A percentile compares a stretch with the other conserved stretches of the same genome.
Conservation (phyloP, 2,113 vertebrate genomes). For the Barbus barbus region DNA sequence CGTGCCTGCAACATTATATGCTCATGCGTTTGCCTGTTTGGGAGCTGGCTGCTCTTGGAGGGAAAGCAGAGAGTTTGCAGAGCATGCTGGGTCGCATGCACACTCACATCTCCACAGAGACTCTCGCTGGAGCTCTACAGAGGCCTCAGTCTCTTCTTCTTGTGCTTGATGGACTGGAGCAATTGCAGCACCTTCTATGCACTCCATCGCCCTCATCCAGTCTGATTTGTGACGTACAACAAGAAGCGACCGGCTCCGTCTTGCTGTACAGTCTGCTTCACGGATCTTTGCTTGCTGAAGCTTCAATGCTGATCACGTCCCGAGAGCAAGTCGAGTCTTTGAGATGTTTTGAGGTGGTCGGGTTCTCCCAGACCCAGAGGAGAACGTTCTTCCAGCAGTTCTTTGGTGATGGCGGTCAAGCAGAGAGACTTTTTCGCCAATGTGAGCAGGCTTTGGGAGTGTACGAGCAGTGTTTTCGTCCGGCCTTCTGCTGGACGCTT, state of each 20-base stretch:
- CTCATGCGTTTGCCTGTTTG: conserved; percentile 67
- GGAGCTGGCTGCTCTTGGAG: conserved; percentile 52
- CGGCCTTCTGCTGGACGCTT: conserved; percentile 77
- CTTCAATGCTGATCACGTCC: conserved; percentile 66
- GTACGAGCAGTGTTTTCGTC: conserved; percentile 67
- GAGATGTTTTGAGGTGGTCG: conserved; percentile 61
- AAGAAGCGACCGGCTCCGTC: conserved; percentile 45
- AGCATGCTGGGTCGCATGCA: conserved; percentile 57
- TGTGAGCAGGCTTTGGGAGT: conserved; percentile 70
- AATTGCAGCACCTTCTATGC: conserved; percentile 52
- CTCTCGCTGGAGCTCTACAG: conserved; percentile 48
- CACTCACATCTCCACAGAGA: conserved; percentile 41
- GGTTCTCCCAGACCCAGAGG: conserved; percentile 71
- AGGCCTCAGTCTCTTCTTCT: conserved; percentile 68
- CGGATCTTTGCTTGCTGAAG: conserved; percentile 68
- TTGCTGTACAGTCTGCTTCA: conserved; percentile 71
- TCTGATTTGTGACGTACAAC: conserved; percentile 54
- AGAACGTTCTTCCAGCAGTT: conserved; percentile 64
- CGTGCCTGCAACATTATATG: conserved; percentile 65
- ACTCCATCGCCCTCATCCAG: conserved; percentile 44
- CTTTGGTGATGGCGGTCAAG: conserved; percentile 54
- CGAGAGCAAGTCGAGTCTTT: conserved; percentile 51
- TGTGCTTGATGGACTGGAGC: conserved; percentile 75
- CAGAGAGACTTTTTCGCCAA: conserved; percentile 54
- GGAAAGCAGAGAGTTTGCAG: conserved; percentile 57